Conservation (phyloP, 2,797 vertebrate species). For the Darevskia mixta region DNA sequence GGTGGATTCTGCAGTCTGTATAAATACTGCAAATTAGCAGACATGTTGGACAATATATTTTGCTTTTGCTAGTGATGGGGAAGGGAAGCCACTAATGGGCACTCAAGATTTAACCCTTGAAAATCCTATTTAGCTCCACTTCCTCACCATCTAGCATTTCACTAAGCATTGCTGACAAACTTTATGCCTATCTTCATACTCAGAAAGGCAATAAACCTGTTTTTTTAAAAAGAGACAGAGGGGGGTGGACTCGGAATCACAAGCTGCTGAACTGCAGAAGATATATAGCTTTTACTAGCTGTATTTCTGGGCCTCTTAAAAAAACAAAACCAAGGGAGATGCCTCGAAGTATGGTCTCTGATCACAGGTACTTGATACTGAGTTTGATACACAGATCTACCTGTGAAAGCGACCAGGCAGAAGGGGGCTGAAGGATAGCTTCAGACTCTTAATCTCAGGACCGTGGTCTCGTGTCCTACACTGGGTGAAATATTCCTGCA, state of each 20-base stretch:
- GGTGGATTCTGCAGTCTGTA: conserved; percentile 8
- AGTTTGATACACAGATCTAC: background rate
- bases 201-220: background rate
- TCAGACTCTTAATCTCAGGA: no score
- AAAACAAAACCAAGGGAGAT: conserved; percentile 41
- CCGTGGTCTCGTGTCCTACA: no score
- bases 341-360: conserved; percentile 61
- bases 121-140: conserved; percentile 1
- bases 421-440: background rate
- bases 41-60: background rate
- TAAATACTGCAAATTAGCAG: conserved; percentile 15
- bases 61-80: background rate
- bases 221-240: background rate
- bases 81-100: background rate
- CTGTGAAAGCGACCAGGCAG: background rate
- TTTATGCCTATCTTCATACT: conserved; percentile 1
- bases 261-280: conserved; percentile 3
- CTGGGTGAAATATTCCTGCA: no score
- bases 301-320: conserved; percentile 57
- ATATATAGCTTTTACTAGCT: conserved; percentile 33
- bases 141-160: background rate
- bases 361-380: conserved; percentile 46
- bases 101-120: background rate
- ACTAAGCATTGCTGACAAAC: background rate
- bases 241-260: background rate